Evolutionary conservation across 1,140 invertebrate genomes (phyloP).

Genomic region (Lasioglossum albipes): DNA sequence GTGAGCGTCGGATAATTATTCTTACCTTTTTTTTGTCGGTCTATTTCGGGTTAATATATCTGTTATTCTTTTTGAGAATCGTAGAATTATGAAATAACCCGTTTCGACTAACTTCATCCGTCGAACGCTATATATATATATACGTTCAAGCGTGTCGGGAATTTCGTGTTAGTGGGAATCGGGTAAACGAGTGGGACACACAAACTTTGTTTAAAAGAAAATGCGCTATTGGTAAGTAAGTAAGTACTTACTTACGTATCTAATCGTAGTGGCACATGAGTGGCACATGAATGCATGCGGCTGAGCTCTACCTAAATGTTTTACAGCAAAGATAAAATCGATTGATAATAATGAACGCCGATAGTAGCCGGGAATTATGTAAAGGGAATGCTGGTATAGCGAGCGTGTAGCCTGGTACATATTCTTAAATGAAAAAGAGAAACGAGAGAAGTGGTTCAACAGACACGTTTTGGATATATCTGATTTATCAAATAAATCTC

Average conservation of each 20-base stretch:
- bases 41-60: neutral
- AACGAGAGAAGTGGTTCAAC: neutral
- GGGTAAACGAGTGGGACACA: neutral
- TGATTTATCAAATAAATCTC: neutral
- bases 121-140: constrained; percentile 7
- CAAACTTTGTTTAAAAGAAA: constrained; percentile 14
- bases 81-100: neutral
- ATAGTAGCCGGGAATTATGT: neutral
- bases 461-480: neutral
- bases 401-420: too few relatives aligned
- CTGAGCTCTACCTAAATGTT: constrained; percentile 5
- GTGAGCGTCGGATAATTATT: too few relatives aligned
- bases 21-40: neutral
- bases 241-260: neutral
- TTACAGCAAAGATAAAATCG: neutral
- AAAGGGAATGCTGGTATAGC: neutral
- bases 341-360: constrained; percentile 11
- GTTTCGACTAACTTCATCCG: constrained; percentile 12
- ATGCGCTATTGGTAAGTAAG: constrained; percentile 1
- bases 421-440: neutral
- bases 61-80: neutral
- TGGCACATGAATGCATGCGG: constrained; percentile 9
- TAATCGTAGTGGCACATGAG: constrained; percentile 28
- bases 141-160: neutral
- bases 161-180: constrained; percentile 5